Evolutionary conservation across 1,140 invertebrate genomes (phyloP).

Genomic region (Conus betulinus): DNA sequence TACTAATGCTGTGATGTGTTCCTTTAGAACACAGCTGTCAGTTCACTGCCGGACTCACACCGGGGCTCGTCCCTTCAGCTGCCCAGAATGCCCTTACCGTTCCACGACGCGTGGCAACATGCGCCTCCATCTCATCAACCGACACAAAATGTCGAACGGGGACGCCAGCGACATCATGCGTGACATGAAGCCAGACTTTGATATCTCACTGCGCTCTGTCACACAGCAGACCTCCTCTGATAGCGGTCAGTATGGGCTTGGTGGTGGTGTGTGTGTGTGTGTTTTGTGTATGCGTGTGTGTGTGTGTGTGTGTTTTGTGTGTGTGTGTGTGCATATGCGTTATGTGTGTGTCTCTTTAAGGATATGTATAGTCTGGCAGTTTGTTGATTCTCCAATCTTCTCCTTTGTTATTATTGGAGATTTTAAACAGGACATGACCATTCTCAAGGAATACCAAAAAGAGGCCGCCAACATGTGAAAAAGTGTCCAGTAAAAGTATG

Average conservation of each 20-base stretch:
- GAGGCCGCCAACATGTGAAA: too few relatives aligned
- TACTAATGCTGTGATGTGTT: too few relatives aligned
- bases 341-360: too few relatives aligned
- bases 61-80: constrained; percentile 91
- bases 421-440: too few relatives aligned
- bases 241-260: not conserved
- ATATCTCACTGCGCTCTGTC: not conserved
- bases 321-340: not conserved
- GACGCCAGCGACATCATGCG: constrained; percentile 55
- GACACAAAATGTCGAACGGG: constrained; percentile 52
- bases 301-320: not conserved
- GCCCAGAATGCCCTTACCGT: constrained; percentile 87
- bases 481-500: too few relatives aligned
- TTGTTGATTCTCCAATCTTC: too few relatives aligned
- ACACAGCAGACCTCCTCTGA: not conserved
- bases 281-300: not conserved
- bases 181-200: constrained; percentile 24
- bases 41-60: constrained; percentile 98
- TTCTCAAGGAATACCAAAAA: too few relatives aligned
- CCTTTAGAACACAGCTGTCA: constrained; percentile 91
- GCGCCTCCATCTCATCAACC: constrained; percentile 61
- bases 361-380: too few relatives aligned
- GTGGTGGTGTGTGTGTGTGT: not conserved
- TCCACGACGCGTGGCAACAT: constrained; percentile 66
- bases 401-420: too few relatives aligned